Base-by-base conservation (phyloP, 2,113 vertebrate genomes). In the Myiozetetes cayanensis region DNA sequence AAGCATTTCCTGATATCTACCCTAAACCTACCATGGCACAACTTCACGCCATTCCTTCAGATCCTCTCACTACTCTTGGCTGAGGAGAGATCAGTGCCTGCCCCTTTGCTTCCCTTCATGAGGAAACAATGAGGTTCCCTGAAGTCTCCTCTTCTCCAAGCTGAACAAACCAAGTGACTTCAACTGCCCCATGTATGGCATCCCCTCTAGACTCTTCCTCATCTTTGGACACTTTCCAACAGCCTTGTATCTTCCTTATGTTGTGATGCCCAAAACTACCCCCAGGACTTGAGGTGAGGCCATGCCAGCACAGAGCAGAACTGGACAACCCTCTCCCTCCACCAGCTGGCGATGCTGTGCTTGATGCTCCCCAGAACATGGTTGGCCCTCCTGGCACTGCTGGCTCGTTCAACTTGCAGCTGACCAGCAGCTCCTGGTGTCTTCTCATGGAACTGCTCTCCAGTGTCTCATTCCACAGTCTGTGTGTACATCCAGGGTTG, bases 181-280 rank as follows among this genome's bases (percentile, higher is more conserved):
- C 70, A 85, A 41, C 4, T 0, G 0, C 9, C 53, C 39, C 68
- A 63, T 14, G 10, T 2, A 11, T 0, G 0, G 11, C 3, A 47
- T n/a, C 14, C 4, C 15, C 12, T 66, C 71, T n/a, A 15, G 15
- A 6, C 11, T 6, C 35, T 41, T 66, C 35, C 19, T 4, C 24
- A 13, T n/a, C 9, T 30, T 41, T 56, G 30, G 9, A 33, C 0
- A 2, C 14, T 47, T 20, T 44, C 10, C 27, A 33, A 23, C 9
- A 31, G 7, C 2, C 33, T 4, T 9, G 3, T 41, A 15, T 49
- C 31, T 43, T 71, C 17, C 7, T 22, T 52, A 3, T 17, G 11
- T 3, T 61, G 12, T 25, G 25, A 5, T 7, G 14, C 21, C 31
- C 31, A 61, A 2, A 61, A 2, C 16, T 31, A 33, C 13, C 5